Base-by-base conservation (phyloP, 2,888 invertebrate genomes). In the Drosophila greeni region DNA sequence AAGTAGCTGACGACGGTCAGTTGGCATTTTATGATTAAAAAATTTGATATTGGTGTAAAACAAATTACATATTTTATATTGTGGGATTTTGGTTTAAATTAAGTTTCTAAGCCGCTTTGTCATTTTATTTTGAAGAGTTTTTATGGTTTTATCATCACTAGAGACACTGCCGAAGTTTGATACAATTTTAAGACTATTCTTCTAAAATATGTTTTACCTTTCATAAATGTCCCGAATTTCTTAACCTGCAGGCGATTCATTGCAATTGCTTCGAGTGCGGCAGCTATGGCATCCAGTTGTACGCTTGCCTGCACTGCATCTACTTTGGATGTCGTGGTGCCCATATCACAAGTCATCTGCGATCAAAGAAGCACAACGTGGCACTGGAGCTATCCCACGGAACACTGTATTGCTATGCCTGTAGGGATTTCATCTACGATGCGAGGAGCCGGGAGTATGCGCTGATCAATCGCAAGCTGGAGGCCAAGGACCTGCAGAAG, bases 371-470 rank as follows among this genome's bases (percentile, higher is more conserved):
- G 82, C 98, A 98, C 88, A 92, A 92, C 83, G 91, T 97, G 74
- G 95, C 96, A 62, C 92, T 98, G 80, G 98, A 98, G 87, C 89
- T 98, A 51, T 92, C 92, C 56, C 96, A 95, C 89, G 98, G 98
- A 43, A 94, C 95, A 87, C 91, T 98, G 11, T 94, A 94, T 88
- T 99, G 99, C 89, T 93, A 94, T 85, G 92, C 93, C 83, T 99
- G 99, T 88, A 92, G 93, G 69, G 98, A 98, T 88, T 98, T 97
- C 88, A 94, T 97, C 51, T 98, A 97, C 89, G 96, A 97, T 86
- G 90, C 92, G 66, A 94, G 95, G 75, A 88, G 91, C 45, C 90
- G 91, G 59, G 91, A 91, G 61, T 91, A 92, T 76, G 90, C 91
- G 31, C 87, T 90, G 66, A 85, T 88, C 43, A 91, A 92, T 80